Conservation (phyloP, 1,140 invertebrate species). For the Eriosoma lanigerum region DNA sequence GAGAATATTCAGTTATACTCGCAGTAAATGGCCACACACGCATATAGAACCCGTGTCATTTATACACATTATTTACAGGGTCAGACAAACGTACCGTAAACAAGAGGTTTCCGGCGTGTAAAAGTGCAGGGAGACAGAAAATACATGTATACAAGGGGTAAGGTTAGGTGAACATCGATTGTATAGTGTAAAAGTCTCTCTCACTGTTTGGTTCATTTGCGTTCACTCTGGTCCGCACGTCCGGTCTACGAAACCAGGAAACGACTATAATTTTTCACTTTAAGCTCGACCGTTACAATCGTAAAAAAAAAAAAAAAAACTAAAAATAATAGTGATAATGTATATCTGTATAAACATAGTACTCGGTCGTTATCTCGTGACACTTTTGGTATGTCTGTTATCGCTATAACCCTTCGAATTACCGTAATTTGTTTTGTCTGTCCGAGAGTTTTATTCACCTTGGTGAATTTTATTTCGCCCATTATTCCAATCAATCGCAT, state of each 20-base stretch:
- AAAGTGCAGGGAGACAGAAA: slow-evolving; percentile 4
- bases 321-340: slow-evolving; percentile 2
- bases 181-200: slow-evolving; percentile 30
- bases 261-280: slow-evolving; percentile 44
- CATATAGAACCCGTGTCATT: slow-evolving; percentile 8
- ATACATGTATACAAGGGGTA: not conserved
- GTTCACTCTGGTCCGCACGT: slow-evolving; percentile 1
- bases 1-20: slow-evolving; percentile 19
- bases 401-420: slow-evolving; percentile 25
- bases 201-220: slow-evolving; percentile 31
- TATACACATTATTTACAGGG: slow-evolving; percentile 44
- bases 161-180: slow-evolving; percentile 22
- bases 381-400: slow-evolving; percentile 16
- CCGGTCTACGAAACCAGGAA: slow-evolving; percentile 16
- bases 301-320: slow-evolving; percentile 1
- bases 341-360: not conserved
- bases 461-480: not conserved
- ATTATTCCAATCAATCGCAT: not conserved
- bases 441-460: not conserved
- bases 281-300: not conserved
- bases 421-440: not conserved
- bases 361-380: not conserved
- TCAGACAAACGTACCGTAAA: slow-evolving; percentile 44
- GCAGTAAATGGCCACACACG: not conserved
- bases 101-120: slow-evolving; percentile 43